Evolutionary conservation across 2,113 vertebrate genomes (phyloP).

Genomic region (Paracanthobrama guichenoti): DNA sequence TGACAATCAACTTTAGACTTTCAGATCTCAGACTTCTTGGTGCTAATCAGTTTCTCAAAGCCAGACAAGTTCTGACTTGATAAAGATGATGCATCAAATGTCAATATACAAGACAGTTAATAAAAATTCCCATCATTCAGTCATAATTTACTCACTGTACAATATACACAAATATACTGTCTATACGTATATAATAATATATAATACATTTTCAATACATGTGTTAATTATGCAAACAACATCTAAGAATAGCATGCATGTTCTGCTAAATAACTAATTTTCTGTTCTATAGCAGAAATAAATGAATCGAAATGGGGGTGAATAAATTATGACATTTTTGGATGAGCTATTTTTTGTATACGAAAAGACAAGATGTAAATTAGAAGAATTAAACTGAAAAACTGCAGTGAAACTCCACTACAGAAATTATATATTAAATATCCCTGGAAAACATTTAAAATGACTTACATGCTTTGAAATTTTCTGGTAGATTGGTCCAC

Average conservation of each 20-base stretch:
- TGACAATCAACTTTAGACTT: not conserved
- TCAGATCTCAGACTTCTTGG: not conserved
- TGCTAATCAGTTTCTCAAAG: conserved; percentile 13
- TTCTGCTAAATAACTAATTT: not conserved
- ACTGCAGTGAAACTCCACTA: not conserved
- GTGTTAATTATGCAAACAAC: too few species aligned
- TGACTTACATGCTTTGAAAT: not conserved
- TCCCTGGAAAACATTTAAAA: not conserved
- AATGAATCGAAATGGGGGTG: not conserved
- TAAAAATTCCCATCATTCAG: not conserved
- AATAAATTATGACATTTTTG: not conserved
- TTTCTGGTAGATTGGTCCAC: not conserved
- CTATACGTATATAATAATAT: too few species aligned
- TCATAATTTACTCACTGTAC: not conserved
- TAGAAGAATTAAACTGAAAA: not conserved
- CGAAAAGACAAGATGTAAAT: not conserved
- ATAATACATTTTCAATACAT: too few species aligned
- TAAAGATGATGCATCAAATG: not conserved
- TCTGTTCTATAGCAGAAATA: not conserved
- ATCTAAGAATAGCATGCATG: not conserved
- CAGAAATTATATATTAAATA: not conserved
- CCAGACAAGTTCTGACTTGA: not conserved
- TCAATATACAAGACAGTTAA: not conserved
- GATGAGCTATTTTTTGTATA: not conserved
- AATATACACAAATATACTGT: too few species aligned